Evolutionary conservation across 2,888 invertebrate species (phyloP).

Genomic region (Phytoseiulus persimilis): DNA sequence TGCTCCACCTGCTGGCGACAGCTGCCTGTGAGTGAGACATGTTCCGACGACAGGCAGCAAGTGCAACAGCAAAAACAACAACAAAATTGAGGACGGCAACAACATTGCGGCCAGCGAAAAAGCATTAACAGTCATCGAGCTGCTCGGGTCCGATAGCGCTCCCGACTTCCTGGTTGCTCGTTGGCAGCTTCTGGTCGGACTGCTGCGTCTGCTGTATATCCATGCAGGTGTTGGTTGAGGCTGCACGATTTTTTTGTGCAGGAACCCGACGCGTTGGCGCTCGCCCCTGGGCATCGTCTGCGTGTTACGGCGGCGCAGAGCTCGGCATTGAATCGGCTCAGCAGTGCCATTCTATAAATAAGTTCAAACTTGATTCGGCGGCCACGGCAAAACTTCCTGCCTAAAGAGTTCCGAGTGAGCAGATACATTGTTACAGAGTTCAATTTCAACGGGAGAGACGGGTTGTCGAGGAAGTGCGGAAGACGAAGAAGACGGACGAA

Average conservation of each 20-base stretch:
- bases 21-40: constrained; percentile 20
- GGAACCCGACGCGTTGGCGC: too few relatives aligned
- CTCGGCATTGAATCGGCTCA: too few relatives aligned
- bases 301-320: too few relatives aligned
- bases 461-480: neutral
- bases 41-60: neutral
- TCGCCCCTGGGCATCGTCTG: too few relatives aligned
- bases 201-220: neutral
- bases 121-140: neutral
- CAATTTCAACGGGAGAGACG: too few relatives aligned
- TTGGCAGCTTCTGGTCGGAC: neutral
- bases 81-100: neutral
- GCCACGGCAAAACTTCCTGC: too few relatives aligned
- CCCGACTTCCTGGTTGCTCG: neutral
- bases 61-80: neutral
- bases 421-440: too few relatives aligned
- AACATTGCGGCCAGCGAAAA: neutral
- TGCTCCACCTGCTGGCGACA: constrained; percentile 33
- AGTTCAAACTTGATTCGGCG: too few relatives aligned
- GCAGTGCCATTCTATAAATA: too few relatives aligned
- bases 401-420: too few relatives aligned
- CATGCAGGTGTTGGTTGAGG: too few relatives aligned
- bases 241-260: too few relatives aligned
- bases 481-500: neutral
- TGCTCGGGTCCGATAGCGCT: neutral